Conservation (phyloP, 2,797 vertebrate genomes). For the Paguma larvata region DNA sequence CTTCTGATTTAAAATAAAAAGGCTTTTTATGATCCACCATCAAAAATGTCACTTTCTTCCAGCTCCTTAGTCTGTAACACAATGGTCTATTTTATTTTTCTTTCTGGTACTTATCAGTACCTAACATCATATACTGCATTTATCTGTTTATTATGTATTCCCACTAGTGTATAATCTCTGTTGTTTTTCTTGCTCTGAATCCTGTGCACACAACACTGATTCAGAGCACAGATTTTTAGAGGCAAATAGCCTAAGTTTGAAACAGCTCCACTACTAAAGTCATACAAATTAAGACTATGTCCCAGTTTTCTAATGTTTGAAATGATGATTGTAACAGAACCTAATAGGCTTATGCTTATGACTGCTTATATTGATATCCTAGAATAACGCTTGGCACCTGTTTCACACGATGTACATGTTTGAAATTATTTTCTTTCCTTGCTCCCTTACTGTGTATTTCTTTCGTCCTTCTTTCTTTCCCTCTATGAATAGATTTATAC, state of each 20-base stretch:
- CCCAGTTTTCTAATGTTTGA: not conserved
- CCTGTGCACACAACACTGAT: not conserved
- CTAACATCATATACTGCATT: not conserved
- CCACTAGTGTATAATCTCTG: not conserved
- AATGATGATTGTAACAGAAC: not conserved
- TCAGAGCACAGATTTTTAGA: not conserved
- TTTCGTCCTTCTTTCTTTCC: not conserved
- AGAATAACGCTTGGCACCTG: not conserved
- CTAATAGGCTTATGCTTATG: not conserved
- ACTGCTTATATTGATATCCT: not conserved
- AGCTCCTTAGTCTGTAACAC: not conserved
- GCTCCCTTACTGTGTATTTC: not conserved
- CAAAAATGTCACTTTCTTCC: not conserved
- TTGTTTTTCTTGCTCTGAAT: conserved; percentile 1
- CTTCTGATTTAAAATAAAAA: not conserved
- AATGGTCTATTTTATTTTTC: not conserved
- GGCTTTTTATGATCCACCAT: not conserved
- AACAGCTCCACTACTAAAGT: not conserved
- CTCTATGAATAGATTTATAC: not conserved
- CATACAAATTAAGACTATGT: not conserved
- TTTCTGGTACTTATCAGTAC: not conserved
- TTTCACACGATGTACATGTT: not conserved
- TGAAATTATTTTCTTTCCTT: not conserved
- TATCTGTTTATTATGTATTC: not conserved
- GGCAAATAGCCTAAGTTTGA: not conserved